Conservation (phyloP, 2,888 invertebrate species). For the Lithophane socia region DNA sequence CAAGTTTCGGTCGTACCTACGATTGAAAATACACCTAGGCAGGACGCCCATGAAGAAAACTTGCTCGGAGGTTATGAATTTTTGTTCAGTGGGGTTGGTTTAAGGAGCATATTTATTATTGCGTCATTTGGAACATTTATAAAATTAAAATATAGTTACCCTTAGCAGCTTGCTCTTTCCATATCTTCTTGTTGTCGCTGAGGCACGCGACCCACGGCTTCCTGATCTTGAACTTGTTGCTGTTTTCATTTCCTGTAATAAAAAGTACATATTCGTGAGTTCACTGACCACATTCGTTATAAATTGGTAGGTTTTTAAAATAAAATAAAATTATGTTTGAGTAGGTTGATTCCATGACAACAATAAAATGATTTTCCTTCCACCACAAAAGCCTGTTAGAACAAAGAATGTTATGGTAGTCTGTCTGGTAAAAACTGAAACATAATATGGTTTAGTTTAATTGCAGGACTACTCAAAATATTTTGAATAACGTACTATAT, state of each 20-base stretch:
- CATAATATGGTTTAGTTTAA: background rate
- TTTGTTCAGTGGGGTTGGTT: background rate
- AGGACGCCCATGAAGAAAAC: background rate
- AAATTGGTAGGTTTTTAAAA: background rate
- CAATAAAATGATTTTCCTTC: background rate
- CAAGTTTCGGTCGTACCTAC: background rate
- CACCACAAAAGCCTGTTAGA: background rate
- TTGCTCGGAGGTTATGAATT: background rate
- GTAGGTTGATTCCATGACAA: background rate
- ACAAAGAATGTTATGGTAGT: background rate
- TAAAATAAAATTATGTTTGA: background rate
- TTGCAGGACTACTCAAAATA: background rate
- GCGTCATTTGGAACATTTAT: background rate
- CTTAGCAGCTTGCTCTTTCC: constrained; percentile 95
- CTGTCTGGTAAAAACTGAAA: constrained; percentile 2
- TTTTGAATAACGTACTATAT: background rate
- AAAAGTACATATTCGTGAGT: background rate
- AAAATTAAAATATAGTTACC: constrained; percentile 82
- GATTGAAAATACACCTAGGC: background rate
- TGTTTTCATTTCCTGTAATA: constrained; percentile 81
- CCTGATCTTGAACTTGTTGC: constrained; percentile 91
- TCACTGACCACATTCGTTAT: background rate
- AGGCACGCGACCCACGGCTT: constrained; percentile 96
- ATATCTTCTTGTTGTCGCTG: constrained; percentile 94
- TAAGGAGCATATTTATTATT: background rate